Conservation (phyloP, 1,140 invertebrate species). For the Hylaeus anthracinus region DNA sequence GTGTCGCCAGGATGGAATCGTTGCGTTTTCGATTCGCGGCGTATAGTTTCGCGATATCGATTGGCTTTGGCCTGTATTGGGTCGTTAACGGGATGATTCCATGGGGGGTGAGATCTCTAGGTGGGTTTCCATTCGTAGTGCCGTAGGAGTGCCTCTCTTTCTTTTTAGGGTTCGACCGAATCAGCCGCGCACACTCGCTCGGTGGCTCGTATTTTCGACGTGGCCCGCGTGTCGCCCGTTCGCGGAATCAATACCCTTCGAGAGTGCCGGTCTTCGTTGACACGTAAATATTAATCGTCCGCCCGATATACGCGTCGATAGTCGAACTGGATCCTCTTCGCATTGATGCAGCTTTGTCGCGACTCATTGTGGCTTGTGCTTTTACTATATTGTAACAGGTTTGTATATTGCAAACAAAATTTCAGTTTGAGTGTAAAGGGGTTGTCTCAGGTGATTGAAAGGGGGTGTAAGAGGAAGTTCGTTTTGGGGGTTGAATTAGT, state of each 20-base stretch:
- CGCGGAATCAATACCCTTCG: constrained; percentile 61
- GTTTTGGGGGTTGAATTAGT: too few relatives aligned
- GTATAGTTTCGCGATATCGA: neutral
- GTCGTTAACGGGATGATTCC: neutral
- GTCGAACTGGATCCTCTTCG: too few relatives aligned
- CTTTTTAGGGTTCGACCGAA: constrained; percentile 23
- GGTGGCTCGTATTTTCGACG: constrained; percentile 57
- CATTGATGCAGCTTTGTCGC: too few relatives aligned
- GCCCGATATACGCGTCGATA: constrained; percentile 13
- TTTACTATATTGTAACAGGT: too few relatives aligned
- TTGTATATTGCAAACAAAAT: too few relatives aligned
- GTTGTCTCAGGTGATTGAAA: too few relatives aligned
- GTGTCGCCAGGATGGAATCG: neutral
- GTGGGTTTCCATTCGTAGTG: too few relatives aligned
- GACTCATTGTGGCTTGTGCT: too few relatives aligned
- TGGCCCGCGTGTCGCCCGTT: constrained; percentile 55
- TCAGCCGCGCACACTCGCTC: constrained; percentile 55
- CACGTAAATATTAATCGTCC: constrained; percentile 52
- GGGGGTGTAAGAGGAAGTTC: neutral
- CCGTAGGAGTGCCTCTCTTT: neutral
- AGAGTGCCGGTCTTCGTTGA: constrained; percentile 30
- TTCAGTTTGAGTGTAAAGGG: too few relatives aligned
- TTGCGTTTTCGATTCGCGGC: neutral
- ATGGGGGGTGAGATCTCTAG: neutral
- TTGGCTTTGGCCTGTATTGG: neutral